phyloP scores from a whole-genome alignment of 2,113 vertebrate species.

The Carollia perspicillata region DNA sequence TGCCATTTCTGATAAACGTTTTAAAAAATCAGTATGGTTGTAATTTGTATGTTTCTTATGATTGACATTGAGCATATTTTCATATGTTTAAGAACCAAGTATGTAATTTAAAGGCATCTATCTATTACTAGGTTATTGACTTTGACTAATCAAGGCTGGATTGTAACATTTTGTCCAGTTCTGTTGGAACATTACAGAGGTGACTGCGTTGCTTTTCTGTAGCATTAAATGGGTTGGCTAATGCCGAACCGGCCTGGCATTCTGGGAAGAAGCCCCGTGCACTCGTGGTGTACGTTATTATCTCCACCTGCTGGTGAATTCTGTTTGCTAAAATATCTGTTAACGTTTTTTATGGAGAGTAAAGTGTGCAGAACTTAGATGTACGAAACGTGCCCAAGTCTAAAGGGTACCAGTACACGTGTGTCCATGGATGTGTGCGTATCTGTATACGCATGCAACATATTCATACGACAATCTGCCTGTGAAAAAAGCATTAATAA shows the following conservation, averaged over 20 bases:
- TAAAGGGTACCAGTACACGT: not conserved
- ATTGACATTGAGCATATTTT: not conserved
- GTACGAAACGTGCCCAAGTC: not conserved
- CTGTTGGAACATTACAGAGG: not conserved
- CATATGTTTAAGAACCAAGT: not conserved
- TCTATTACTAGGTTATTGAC: not conserved
- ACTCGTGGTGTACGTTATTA: not conserved
- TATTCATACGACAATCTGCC: not conserved
- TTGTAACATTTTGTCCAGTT: not conserved
- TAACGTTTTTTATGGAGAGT: not conserved
- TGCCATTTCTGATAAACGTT: not conserved
- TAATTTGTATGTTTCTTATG: not conserved
- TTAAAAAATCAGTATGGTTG: not conserved
- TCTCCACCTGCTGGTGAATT: not conserved
- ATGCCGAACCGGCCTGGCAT: not conserved
- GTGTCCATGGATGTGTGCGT: not conserved
- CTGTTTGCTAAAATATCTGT: not conserved
- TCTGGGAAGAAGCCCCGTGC: not conserved
- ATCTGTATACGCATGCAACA: not conserved
- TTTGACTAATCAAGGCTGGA: conserved; percentile 7
- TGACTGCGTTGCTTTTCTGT: not conserved
- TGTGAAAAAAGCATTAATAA: not conserved
- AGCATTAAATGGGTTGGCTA: not conserved
- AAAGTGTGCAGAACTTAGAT: not conserved
- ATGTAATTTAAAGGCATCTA: not conserved